Base-by-base conservation (phyloP, 2,113 vertebrate genomes). In the Jaculus jaculus region DNA sequence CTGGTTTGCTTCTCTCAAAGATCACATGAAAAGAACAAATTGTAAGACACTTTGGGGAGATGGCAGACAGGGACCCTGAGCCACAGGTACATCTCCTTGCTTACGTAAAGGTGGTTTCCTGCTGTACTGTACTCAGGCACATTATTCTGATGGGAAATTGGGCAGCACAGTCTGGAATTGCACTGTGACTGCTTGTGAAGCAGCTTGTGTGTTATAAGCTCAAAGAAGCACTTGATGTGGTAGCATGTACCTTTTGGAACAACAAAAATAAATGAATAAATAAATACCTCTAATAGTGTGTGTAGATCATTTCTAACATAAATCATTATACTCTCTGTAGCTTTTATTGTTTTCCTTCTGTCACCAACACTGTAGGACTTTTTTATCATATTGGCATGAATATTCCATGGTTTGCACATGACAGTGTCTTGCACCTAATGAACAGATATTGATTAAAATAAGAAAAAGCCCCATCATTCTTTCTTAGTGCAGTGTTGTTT, bases 1-100 rank as follows among this genome's bases (percentile, higher is more conserved):
- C 97, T 99, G 99, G 99, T 99, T 99, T 97, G 98, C 98, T 34
- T 99, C 99, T 34, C 98, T 99, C 68, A 99, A 98, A 94, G 99
- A 99, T 97, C 98, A 99, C 97, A 99, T 99, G 98, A 99, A 99
- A 99, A 98, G 42, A 97, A 89, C 99, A 99, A 98, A 99, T 99
- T 97, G 97, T 99, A 89, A 99, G 98, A 95, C 99, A 99, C 96
- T 99, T 99, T 95, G 99, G 99, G 86, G 97, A 98, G 92, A 98
- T 99, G 97, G 99, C 99, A 87, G 96, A 97, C 93, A 99, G 98
- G 97, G 99, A 99, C 87, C 95, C 98, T 0, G 98, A 99, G 72
- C 99, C 99, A 42, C 99, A 99, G 99, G 99, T 99, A 74, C 93
- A 39, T 20, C 17, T 68, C 9, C 30, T 4, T 60, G 77, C 11